Base-by-base conservation (phyloP, 2,797 vertebrate species). In the Neosilurus mollespiculum region DNA sequence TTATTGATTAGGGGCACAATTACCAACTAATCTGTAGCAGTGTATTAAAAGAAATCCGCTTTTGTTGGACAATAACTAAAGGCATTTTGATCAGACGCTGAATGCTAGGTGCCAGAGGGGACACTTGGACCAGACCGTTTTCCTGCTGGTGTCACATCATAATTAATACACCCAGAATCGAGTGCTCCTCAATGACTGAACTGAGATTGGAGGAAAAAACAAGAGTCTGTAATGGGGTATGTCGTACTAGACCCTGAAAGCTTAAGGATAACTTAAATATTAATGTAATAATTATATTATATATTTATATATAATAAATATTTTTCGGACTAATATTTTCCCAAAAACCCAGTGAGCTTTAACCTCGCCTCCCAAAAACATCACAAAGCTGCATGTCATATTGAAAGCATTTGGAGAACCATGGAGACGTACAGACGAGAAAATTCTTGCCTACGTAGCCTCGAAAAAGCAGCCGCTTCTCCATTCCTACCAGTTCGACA, bases 1-100 rank as follows among this genome's bases (percentile, higher is more conserved):
- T 95, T 96, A 96, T 97, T 96, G 96, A 96, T 96, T 95, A 96
- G 93, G 92, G 66, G 92, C 89, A 91, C 95, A 96, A 95, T 96
- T 96, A 95, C 94, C 91, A 91, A 91, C 92, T 94, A 95, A 95
- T 94, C 93, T 94, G 93, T 92, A 92, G 90, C 93, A 93, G 91
- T 93, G 92, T 94, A 94, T 95, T 94, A 95, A 95, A 94, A 94
- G 92, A 94, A 93, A 94, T 92, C 93, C 91, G 92, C 92, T 92
- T 93, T 95, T 95, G 94, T 94, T 95, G 94, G 94, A 94, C 95
- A 96, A 95, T 95, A 95, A 95, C 94, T 95, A 95, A 95, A 95
- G 93, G 93, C 92, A 91, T 93, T 94, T 92, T 90, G 90, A 93
- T 94, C 93, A 92, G 90, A 93, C 92, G 92, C 93, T 91, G 92